phyloP scores from a whole-genome alignment of 2,888 invertebrate species.

The Philereme transversata region DNA sequence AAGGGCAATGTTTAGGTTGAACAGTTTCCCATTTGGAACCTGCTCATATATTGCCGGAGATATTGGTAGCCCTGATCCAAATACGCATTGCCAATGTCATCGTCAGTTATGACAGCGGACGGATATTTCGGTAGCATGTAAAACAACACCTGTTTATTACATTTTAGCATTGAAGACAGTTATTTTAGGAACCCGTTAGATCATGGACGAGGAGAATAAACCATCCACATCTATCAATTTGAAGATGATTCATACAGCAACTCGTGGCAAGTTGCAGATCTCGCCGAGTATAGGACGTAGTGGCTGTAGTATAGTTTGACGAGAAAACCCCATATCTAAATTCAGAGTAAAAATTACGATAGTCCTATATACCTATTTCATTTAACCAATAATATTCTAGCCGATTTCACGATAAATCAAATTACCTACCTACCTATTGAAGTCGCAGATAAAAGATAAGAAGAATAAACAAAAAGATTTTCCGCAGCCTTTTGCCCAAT shows the following conservation, averaged over 20 bases:
- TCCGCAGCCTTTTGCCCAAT: constrained; percentile 9
- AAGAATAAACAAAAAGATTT: constrained; percentile 2
- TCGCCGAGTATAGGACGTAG: too few species aligned
- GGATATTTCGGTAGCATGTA: constrained; percentile 35
- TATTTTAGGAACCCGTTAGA: constrained; percentile 16
- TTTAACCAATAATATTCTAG: not conserved
- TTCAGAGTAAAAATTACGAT: too few species aligned
- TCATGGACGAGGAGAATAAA: too few species aligned
- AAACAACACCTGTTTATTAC: constrained; percentile 42
- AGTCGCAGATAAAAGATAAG: constrained; percentile 3
- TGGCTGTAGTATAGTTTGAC: too few species aligned
- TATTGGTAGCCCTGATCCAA: constrained; percentile 8
- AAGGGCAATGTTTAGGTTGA: too few species aligned
- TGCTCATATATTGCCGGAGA: not conserved
- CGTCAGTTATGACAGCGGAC: constrained; percentile 35
- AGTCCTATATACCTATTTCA: too few species aligned
- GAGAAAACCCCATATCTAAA: too few species aligned
- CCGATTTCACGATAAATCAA: constrained; percentile 1
- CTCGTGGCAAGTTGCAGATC: too few species aligned
- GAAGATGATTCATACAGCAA: too few species aligned
- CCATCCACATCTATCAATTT: too few species aligned
- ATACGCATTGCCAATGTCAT: constrained; percentile 32
- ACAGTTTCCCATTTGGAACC: not conserved
- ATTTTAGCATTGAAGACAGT: constrained; percentile 24
- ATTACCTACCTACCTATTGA: not conserved